Base-by-base conservation (phyloP, 2,113 vertebrate genomes). In the Mesocricetus auratus region DNA sequence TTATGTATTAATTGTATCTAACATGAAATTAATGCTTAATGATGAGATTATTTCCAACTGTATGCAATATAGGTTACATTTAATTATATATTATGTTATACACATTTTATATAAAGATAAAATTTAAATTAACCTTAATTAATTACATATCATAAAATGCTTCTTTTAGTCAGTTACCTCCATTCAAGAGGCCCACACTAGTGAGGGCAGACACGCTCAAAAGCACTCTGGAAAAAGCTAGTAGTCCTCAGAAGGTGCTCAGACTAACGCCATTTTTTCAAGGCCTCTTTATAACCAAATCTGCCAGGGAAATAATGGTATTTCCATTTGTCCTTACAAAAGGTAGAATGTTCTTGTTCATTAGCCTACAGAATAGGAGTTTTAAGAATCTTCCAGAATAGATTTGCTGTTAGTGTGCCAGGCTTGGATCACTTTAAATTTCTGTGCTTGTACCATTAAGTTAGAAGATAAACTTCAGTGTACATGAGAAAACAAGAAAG, bases 401-500 rank as follows among this genome's bases (percentile, higher is more conserved):
- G 0, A 5, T 71, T 75, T 24, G 1, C 29, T 90, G 66, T 85
- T 68, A 89, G 26, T 97, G 97, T 96, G 75, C 77, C 95, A 94
- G 82, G 94, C 96, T 97, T 97, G 96, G 87, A 97, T 96, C 56
- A 31, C 88, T 95, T 13, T 1, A 97, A 98, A 97, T 94, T 96
- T 97, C 96, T 86, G 87, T 92, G 89, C 95, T 98, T 97, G 83
- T 90, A 97, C 94, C 98, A 96, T 68, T 7, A 96, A 98, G 78
- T 95, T 58, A 95, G 92, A 97, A 91, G 97, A 93, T 89, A 96
- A 97, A 98, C 97, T 96, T 93, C 86, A 97, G 83, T 91, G 91
- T 73, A 21, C 90, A 96, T 96, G 95, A 95, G 17, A 33, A 64
- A 24, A 42, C 96, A 93, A 94, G 86, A 97, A 95, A 87, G 90